Base-by-base conservation (phyloP, 2,888 invertebrate genomes). In the Pseudoips prasinana region DNA sequence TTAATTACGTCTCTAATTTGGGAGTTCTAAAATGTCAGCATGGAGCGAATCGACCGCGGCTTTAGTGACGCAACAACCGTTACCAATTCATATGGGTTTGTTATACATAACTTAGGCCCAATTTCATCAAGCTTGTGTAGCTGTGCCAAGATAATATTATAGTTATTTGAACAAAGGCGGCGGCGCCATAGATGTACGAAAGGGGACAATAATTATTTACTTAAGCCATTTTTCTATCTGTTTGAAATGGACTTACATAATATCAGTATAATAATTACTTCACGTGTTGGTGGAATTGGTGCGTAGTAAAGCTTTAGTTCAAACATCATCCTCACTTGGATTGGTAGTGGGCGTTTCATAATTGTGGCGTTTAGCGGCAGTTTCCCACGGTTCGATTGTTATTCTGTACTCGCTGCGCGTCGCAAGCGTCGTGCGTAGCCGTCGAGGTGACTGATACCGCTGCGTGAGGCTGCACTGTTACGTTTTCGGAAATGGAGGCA, bases 321-420 rank as follows among this genome's bases (percentile, higher is more conserved):
- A 64, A 71, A 64, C 61, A 64, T 74, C 73, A n/a, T 14, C 5
- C 62, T 70, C 61, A 54, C 46, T 56, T 39, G 45, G 59, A 61
- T 64, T 62, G 61, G 52, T 33, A 23, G 66, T 69, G 64, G 65
- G 60, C 53, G 72, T 78, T 81, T 79, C 74, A 74, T 79, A 78
- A 79, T 68, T 64, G 70, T 70, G 60, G 61, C 64, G 71, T 69
- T 79, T 73, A 71, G 61, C 58, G 55, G 59, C 62, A 46, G 48
- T 73, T 86, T 86, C 86, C 78, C 86, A 87, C 84, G 85, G 68
- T 64, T 64, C 66, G 63, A 83, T 87, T 87, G 82, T 85, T 82
- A 80, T 83, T 81, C 79, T 51, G 70, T 62, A 62, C 60, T 65
- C 59, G n/a, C 69, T 51, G 54, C 50, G 66, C 47, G 52, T 31